phyloP scores from a whole-genome alignment of 2,888 invertebrate species.

The Lomographa bimaculata region DNA sequence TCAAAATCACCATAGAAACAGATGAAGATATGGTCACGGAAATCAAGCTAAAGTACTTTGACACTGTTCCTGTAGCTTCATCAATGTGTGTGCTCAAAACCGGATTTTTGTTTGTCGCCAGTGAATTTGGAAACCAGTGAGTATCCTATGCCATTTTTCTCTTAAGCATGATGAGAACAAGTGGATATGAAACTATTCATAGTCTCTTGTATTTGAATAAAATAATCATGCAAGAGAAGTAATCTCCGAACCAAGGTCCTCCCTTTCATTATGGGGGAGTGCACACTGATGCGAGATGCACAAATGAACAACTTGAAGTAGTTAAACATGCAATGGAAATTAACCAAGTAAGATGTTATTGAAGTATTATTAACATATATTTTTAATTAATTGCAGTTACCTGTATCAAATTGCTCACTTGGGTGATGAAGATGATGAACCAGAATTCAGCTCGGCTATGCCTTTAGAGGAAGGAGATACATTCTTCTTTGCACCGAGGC shows the following conservation, averaged over 20 bases:
- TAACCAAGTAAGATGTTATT: too few species aligned
- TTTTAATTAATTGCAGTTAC: conserved; percentile 86
- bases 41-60: conserved; percentile 99
- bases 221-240: conserved; percentile 69
- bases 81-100: conserved; percentile 99
- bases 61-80: conserved; percentile 98
- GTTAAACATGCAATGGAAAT: not conserved
- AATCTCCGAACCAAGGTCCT: conserved; percentile 86
- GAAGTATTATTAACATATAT: too few species aligned
- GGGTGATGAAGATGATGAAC: conserved; percentile 99
- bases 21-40: conserved; percentile 99
- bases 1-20: conserved; percentile 98
- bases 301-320: conserved; percentile 36
- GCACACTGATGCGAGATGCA: conserved; percentile 85
- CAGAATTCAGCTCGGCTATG: conserved; percentile 99
- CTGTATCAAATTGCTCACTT: conserved; percentile 99
- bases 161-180: conserved; percentile 35
- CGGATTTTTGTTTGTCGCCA: conserved; percentile 98
- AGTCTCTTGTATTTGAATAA: conserved; percentile 40
- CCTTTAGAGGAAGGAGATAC: conserved; percentile 99
- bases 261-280: conserved; percentile 71
- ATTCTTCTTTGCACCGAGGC: conserved; percentile 98
- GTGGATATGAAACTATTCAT: conserved; percentile 17
- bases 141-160: conserved; percentile 68
- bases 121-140: conserved; percentile 99